Base-by-base conservation (phyloP, 2,888 invertebrate genomes). In the Stenoptilia bipunctidactyla region DNA sequence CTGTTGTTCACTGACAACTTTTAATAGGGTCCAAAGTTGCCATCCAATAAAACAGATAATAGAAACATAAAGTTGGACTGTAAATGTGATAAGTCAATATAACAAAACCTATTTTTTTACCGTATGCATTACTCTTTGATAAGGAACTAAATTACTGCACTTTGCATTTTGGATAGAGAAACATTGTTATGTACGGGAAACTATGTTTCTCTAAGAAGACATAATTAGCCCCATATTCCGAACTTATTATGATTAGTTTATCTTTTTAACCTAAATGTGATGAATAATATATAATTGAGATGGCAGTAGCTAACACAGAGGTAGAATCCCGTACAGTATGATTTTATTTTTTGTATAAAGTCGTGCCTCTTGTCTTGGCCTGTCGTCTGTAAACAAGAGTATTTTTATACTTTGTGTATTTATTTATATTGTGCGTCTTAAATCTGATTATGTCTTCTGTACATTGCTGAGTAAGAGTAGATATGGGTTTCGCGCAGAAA, bases 281-380 rank as follows among this genome's bases (percentile, higher is more conserved):
- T 82, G 76, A 64, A 67, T 71, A 68, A 75, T 73, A 63, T 77
- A 71, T 68, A 71, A 71, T 61, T 60, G 57, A 58, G 82, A 83
- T 77, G 83, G 66, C 82, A 82, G 83, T 82, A 52, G 83, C 83
- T 82, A 80, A 83, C 80, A 82, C 76, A 69, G 65, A 70, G 80
- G 75, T 70, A 63, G 62, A 45, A 38, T 76, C 83, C 79, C 83
- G 82, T 82, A 83, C 83, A 58, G 51, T 55, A 49, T 67, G 76
- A 79, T 82, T 82, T 82, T 79, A 79, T 75, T 74, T 83, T 82
- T 76, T 80, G 77, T 77, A 76, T 82, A 82, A 80, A 80, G 80
- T 82, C 80, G 64, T 72, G 66, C 70, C 79, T 75, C 69, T 70
- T 70, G 83, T 80, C 83, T 83, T 82, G 83, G 83, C 83, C 83